These are phyloP conservation scores for Eristalis pertinax DNA, from an alignment of 2,888 invertebrate genomes.

Conservation along the genomic window DNA sequence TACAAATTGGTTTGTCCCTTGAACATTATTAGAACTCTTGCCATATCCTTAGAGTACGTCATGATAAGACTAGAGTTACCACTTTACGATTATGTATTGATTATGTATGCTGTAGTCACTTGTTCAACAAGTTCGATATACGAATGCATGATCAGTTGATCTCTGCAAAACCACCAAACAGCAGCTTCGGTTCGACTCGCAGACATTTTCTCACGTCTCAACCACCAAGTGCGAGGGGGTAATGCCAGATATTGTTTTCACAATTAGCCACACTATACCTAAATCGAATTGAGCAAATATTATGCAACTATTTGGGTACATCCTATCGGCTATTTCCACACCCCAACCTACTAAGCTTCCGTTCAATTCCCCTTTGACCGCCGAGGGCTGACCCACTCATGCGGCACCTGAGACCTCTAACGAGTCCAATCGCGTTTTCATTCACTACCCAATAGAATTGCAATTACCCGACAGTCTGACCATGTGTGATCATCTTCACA, in stretches of 20 bases:
- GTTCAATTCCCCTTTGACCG: neutral
- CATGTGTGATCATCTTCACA: neutral
- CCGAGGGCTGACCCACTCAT: neutral
- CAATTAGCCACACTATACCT: neutral
- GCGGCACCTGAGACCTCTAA: neutral
- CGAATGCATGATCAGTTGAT: too few species aligned
- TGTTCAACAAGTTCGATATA: too few species aligned
- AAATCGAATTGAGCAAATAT: neutral
- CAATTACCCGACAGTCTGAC: slow-evolving; percentile 11
- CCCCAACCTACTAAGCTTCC: too few species aligned
- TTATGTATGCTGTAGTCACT: too few species aligned
- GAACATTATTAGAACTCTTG: too few species aligned
- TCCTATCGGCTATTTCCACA: too few species aligned
- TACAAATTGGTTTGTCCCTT: too few species aligned
- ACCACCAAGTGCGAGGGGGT: neutral
- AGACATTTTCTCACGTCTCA: neutral
- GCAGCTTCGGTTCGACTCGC: neutral
- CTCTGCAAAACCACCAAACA: too few species aligned
- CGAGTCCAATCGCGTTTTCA: slow-evolving; percentile 24
- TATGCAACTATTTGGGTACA: neutral
- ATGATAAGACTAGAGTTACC: too few species aligned
- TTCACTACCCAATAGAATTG: slow-evolving; percentile 13
- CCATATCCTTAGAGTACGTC: too few species aligned
- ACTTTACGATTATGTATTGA: too few species aligned
- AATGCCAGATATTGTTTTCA: neutral